Evolutionary conservation across 2,888 invertebrate species (phyloP).

Genomic region (Pimpla rufipes): DNA sequence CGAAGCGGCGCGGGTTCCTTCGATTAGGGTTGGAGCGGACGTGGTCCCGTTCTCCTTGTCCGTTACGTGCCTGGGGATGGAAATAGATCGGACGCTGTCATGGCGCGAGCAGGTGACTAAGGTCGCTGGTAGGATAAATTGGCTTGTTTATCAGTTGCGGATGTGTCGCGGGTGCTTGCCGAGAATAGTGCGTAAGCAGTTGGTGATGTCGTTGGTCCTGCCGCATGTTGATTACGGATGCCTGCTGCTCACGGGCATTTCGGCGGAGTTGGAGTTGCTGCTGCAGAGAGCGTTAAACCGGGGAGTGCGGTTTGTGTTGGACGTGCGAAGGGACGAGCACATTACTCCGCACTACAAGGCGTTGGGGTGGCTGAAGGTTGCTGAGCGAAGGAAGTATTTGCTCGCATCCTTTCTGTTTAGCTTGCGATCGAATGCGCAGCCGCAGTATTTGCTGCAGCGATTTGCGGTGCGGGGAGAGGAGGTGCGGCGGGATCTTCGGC

Average conservation of each 20-base stretch:
- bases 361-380: neutral
- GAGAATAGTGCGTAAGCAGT: too few species aligned
- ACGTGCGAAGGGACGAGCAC: neutral
- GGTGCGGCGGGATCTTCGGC: neutral
- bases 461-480: neutral
- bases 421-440: neutral
- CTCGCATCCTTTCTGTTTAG: neutral
- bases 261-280: too few species aligned
- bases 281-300: too few species aligned
- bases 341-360: neutral
- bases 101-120: slow-evolving; percentile 1
- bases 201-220: too few species aligned
- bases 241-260: too few species aligned
- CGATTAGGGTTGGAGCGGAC: neutral
- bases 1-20: neutral
- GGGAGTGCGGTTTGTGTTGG: too few species aligned
- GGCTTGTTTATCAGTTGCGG: too few species aligned
- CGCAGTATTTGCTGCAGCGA: neutral
- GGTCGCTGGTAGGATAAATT: too few species aligned
- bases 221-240: too few species aligned
- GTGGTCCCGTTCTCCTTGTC: neutral
- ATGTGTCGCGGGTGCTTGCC: too few species aligned
- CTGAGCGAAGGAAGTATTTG: neutral
- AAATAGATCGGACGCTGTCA: neutral
- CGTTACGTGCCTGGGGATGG: neutral